These are phyloP conservation scores for Melanaphis sacchari DNA, from an alignment of 1,140 invertebrate species.

Conservation along the genomic window DNA sequence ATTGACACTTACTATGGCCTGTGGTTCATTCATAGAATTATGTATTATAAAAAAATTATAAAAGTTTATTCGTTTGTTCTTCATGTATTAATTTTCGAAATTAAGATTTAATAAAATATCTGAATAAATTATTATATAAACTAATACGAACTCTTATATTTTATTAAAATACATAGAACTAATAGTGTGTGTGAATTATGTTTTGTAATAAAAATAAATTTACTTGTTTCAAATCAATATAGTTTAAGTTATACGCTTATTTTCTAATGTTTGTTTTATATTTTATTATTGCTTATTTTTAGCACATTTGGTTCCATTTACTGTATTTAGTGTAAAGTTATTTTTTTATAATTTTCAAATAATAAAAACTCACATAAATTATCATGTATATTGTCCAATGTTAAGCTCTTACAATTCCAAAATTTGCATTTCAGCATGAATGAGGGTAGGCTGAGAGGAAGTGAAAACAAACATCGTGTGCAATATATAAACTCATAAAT, in stretches of 20 bases:
- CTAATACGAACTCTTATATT: background rate
- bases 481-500: conserved; percentile 21
- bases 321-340: background rate
- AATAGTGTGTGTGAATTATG: background rate
- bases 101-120: background rate
- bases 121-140: background rate
- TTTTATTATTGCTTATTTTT: background rate
- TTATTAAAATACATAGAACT: background rate
- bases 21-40: background rate
- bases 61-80: background rate
- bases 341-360: background rate
- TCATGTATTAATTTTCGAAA: background rate
- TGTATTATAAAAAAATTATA: background rate
- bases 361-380: background rate
- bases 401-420: background rate
- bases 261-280: background rate
- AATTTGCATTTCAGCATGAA: conserved; percentile 17
- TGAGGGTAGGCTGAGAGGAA: background rate
- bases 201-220: background rate
- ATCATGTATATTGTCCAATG: background rate
- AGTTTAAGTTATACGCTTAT: background rate
- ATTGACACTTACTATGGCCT: background rate
- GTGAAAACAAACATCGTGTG: conserved; percentile 11
- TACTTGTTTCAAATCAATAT: background rate
- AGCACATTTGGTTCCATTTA: background rate